Percentiles rank a stretch among this genome's conserved stretches.
These are phyloP conservation scores for Ptychobarbus kaznakovi DNA, from an alignment of 2,797 vertebrate genomes.

Conservation along the genomic window DNA sequence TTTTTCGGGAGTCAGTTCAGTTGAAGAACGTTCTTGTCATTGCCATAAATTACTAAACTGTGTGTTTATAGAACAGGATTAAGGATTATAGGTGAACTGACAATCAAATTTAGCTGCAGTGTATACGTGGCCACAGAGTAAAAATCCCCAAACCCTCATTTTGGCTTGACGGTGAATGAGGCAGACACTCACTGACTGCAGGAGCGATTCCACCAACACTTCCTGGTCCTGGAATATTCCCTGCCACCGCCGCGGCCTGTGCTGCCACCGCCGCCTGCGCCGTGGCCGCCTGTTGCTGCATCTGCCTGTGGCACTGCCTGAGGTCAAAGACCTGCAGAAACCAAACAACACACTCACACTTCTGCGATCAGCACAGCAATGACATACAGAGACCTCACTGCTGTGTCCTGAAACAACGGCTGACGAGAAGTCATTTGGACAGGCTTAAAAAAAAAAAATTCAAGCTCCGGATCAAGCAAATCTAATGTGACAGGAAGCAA, in stretches of 20 bases:
- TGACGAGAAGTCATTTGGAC: constrained; percentile 18
- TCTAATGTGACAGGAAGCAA: constrained; percentile 30
- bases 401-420: constrained; percentile 12
- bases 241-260: constrained; percentile 79
- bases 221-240: constrained; percentile 81
- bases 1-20: neutral
- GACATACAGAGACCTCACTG: neutral
- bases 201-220: constrained; percentile 84
- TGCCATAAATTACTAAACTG: neutral
- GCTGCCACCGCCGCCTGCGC: constrained; percentile 80
- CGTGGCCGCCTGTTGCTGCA: constrained; percentile 84
- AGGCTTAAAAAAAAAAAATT: constrained; percentile 31
- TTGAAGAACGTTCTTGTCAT: neutral
- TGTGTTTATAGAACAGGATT: neutral
- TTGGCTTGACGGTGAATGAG: neutral
- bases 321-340: constrained; percentile 79
- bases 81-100: neutral
- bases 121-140: neutral
- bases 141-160: neutral
- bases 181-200: constrained; percentile 78
- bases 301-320: constrained; percentile 82
- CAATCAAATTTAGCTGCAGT: too few relatives aligned
- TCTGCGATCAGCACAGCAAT: neutral
- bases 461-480: constrained; percentile 7
- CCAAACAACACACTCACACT: constrained; percentile 11